Conservation (phyloP, 2,797 vertebrate genomes). For the Acanthurus lineatus region DNA sequence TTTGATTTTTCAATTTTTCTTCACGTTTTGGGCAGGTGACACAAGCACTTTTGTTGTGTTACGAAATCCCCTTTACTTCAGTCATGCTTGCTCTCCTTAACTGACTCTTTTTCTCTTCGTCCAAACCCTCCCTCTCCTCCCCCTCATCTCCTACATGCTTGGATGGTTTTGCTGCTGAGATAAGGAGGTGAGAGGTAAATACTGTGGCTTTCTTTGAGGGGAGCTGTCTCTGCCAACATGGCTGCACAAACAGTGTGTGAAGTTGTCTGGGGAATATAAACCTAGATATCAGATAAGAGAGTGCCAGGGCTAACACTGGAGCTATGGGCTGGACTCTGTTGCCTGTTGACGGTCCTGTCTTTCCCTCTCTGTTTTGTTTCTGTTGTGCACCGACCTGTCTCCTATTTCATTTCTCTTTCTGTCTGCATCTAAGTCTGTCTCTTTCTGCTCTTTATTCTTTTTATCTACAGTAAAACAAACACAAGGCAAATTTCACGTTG, state of each 20-base stretch:
- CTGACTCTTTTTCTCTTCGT: background rate
- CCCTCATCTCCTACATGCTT: conserved; percentile 33
- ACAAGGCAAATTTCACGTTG: conserved; percentile 13
- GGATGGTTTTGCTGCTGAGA: conserved; percentile 70
- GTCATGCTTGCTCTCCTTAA: conserved; percentile 15
- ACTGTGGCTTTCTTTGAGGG: conserved; percentile 45
- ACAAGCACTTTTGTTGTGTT: conserved; percentile 27
- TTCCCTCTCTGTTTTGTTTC: conserved; percentile 2
- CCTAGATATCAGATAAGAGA: conserved; percentile 79
- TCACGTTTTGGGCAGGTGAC: conserved; percentile 42
- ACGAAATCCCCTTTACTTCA: conserved; percentile 37
- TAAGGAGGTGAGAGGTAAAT: conserved; percentile 85
- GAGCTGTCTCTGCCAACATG: conserved; percentile 66
- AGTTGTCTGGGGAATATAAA: conserved; percentile 72
- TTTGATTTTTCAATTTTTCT: conserved; percentile 5
- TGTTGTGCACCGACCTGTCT: background rate
- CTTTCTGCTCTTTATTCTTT: background rate
- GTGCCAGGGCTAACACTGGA: conserved; percentile 46
- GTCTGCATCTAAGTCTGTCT: background rate
- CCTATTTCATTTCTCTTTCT: background rate
- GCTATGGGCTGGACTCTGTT: conserved; percentile 41
- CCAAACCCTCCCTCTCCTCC: background rate
- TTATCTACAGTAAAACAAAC: conserved; percentile 22
- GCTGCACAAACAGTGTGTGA: conserved; percentile 72
- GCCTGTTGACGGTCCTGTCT: background rate